Conservation (phyloP, 2,797 vertebrate genomes). For the Coccyzus lansbergi region DNA sequence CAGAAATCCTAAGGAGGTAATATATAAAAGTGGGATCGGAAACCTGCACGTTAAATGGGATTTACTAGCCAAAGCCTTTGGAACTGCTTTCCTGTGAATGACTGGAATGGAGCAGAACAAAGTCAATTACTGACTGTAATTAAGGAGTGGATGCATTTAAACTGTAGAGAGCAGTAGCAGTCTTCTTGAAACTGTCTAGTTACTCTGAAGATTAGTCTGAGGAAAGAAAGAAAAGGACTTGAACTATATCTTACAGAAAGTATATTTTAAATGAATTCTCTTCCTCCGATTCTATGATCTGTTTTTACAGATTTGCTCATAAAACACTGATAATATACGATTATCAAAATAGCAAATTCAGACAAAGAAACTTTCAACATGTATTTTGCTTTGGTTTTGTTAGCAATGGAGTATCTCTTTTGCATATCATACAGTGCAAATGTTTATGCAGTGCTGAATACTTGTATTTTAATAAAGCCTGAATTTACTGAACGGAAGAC, state of each 20-base stretch:
- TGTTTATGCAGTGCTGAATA: slow-evolving; percentile 67
- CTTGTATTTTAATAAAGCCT: slow-evolving; percentile 72
- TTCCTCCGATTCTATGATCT: slow-evolving; percentile 68
- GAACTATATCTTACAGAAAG: slow-evolving; percentile 73
- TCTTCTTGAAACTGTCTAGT: slow-evolving; percentile 87
- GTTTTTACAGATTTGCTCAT: slow-evolving; percentile 72
- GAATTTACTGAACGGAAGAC: slow-evolving; percentile 72
- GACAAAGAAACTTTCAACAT: slow-evolving; percentile 77
- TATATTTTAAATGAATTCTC: slow-evolving; percentile 70
- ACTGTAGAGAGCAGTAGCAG: slow-evolving; percentile 99
- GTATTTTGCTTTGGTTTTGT: slow-evolving; percentile 73
- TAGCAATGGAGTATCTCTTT: slow-evolving; percentile 73
- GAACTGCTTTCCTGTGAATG: slow-evolving; percentile 77
- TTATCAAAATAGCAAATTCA: slow-evolving; percentile 76
- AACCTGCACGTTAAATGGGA: slow-evolving; percentile 77
- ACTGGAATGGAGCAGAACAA: slow-evolving; percentile 79
- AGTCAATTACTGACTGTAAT: slow-evolving; percentile 85
- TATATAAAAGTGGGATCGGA: slow-evolving; percentile 73
- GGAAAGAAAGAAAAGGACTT: slow-evolving; percentile 73
- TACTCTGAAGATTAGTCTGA: slow-evolving; percentile 77
- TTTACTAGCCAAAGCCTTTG: slow-evolving; percentile 78
- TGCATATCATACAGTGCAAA: slow-evolving; percentile 70
- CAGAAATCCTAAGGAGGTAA: slow-evolving; percentile 76
- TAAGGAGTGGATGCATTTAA: slow-evolving; percentile 88
- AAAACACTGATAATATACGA: slow-evolving; percentile 76